Base-by-base conservation (phyloP, 2,797 vertebrate species). In the Potorous gilbertii region DNA sequence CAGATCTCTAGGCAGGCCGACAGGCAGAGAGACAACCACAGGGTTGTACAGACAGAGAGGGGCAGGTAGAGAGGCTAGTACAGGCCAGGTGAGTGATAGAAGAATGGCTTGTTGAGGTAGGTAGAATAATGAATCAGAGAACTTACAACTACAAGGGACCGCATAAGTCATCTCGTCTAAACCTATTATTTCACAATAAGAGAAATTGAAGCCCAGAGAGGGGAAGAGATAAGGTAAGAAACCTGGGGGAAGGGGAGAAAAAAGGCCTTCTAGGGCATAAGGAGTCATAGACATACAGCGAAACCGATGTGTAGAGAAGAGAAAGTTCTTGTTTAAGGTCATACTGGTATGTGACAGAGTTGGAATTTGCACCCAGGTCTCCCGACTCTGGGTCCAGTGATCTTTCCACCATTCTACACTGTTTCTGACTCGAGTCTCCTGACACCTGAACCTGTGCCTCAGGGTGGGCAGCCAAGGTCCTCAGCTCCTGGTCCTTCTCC, bases 21-120 rank as follows among this genome's bases (percentile, higher is more conserved):
- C 40, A 46, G n/a, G 14, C 66, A 24, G 40, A 50, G 40, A 87
- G 74, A 46, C 74, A 81, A 81, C n/a, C 66, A 74, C n/a, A 40
- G 21, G n/a, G 66, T 18, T 74, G 6, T 40, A 57, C 0, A 81
- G 24, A n/a, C 40, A 24, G 0, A 27, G 2, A 24, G 40, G 11
- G n/a, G 34, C 50, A 40, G 29, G 54, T 11, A 31, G 94, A 95
- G 93, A 90, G 81, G 56, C 2, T 95, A 93, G 95, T 96, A 96
- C 94, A 92, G 62, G 46, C 74, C n/a, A 87, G 54, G 55, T n/a
- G 27, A 56, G 74, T 93, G 95, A 95, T 55, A 92, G 90, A 56
- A n/a, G 87, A 74, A 62, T 59, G 74, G 52, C 46, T 89, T 12
- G 3, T 9, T 8, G 46, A 74, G 97, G 93, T 56, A 95, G 96